These are phyloP conservation scores for Patella ulyssiponensis DNA, from an alignment of 2,888 invertebrate genomes.

Conservation along the genomic window DNA sequence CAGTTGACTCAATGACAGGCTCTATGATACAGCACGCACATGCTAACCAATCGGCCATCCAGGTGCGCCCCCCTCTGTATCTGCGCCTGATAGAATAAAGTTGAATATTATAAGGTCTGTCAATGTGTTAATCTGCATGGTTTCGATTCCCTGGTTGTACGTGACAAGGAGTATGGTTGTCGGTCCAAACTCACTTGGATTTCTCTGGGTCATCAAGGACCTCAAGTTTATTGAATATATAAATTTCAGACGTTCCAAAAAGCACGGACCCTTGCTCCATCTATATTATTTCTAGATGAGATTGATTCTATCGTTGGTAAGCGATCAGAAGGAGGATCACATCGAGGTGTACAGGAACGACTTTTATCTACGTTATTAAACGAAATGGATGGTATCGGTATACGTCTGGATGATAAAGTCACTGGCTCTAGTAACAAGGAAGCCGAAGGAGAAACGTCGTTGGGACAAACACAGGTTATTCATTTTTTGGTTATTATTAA, in stretches of 20 bases:
- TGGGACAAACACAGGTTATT: constrained; percentile 6
- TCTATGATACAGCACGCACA: too few relatives aligned
- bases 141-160: too few relatives aligned
- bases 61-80: too few relatives aligned
- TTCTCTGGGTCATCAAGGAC: too few relatives aligned
- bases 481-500: neutral
- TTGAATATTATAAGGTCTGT: too few relatives aligned
- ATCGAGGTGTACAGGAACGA: constrained; percentile 75
- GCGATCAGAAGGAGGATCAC: constrained; percentile 55
- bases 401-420: constrained; percentile 52
- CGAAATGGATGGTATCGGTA: constrained; percentile 80
- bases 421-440: constrained; percentile 25
- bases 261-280: constrained; percentile 77
- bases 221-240: neutral
- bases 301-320: constrained; percentile 74
- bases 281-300: constrained; percentile 79
- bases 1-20: too few relatives aligned
- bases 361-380: constrained; percentile 78
- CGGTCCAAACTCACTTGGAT: too few relatives aligned
- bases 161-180: too few relatives aligned
- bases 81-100: too few relatives aligned
- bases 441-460: constrained; percentile 32
- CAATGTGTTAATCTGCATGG: too few relatives aligned
- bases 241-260: constrained; percentile 75
- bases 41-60: too few relatives aligned